Evolutionary conservation across 2,113 vertebrate genomes (phyloP), one percentile per base, ranked within the genome.

Genomic region (Chaetorhynchus papuensis): DNA sequence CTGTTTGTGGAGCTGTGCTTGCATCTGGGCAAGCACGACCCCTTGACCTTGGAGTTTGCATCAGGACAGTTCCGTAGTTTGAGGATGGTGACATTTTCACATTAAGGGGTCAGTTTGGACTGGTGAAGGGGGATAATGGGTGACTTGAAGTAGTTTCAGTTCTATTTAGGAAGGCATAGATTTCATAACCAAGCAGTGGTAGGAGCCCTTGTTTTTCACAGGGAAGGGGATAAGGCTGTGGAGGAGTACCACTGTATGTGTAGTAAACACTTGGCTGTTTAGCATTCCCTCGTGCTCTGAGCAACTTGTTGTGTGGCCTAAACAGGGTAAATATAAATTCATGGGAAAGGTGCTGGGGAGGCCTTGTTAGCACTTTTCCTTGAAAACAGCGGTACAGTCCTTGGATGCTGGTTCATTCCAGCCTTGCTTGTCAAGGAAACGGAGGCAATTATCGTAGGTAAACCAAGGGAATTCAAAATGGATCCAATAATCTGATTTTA

Each of bases 401-500:
- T 75, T 71, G 64, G 39, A 35, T 92, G 64, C 60, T 83, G 47
- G 50, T 49, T 94, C 60, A 31, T 87, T 69, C 37, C 27, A 82
- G 61, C 61, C 53, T 64, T 57, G 49, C 69, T 90, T 16, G 1
- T 78, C 68, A 87, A 94, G 93, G 87, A 94, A 94, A 78, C 0
- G 1, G 44, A 83, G 79, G 47, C 77, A 91, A 76, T 96, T 94
- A 84, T n/a, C 2, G 0, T 49, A 79, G 77, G 41, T 78, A 72
- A 94, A 89, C 44, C 56, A 61, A 50, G 60, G 65, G 95, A 89
- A 87, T 84, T 93, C 76, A 81, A 94, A 95, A 87, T 56, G 17
- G 60, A 81, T 90, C 77, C 80, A 94, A 39, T 71, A 93, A 83
- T 88, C 69, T 69, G 86, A 90, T 87, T 94, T 93, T 69, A 88